Evolutionary conservation across 1,140 invertebrate species (phyloP).

Genomic region (Drosophila bifasciata): DNA sequence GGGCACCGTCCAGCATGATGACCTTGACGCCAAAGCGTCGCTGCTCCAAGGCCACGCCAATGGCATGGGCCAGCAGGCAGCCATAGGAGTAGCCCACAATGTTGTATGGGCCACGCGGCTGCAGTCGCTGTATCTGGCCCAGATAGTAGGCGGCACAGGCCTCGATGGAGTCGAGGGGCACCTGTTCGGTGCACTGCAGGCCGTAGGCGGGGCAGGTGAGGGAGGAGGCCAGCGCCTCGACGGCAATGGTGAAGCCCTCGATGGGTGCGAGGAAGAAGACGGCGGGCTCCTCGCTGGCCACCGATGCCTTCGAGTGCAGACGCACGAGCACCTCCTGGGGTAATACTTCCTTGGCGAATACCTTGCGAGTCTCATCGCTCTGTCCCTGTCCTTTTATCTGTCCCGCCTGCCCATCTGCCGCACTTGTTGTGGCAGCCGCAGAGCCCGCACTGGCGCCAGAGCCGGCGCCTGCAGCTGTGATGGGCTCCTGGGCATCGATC

Average conservation of each 20-base stretch:
- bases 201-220: constrained; percentile 93
- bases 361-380: constrained; percentile 84
- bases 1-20: constrained; percentile 95
- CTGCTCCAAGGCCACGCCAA: constrained; percentile 93
- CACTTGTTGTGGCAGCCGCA: constrained; percentile 2
- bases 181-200: constrained; percentile 92
- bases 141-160: constrained; percentile 93
- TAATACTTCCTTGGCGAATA: constrained; percentile 87
- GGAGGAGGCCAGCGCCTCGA: constrained; percentile 88
- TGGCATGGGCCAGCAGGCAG: constrained; percentile 95
- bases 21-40: constrained; percentile 87
- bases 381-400: constrained; percentile 44
- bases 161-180: constrained; percentile 90
- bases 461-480: not conserved
- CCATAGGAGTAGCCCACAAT: constrained; percentile 98
- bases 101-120: constrained; percentile 92
- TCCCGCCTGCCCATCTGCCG: constrained; percentile 3
- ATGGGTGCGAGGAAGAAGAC: constrained; percentile 95
- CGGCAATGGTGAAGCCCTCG: constrained; percentile 92
- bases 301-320: constrained; percentile 85
- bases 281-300: constrained; percentile 83
- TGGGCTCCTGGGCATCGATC: constrained; percentile 85
- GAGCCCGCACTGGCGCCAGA: constrained; percentile 26
- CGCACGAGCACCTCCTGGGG: constrained; percentile 88
- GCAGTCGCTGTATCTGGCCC: constrained; percentile 89